phyloP scores from a whole-genome alignment of 2,113 vertebrate species.

The Sakesphorus luctuosus region DNA sequence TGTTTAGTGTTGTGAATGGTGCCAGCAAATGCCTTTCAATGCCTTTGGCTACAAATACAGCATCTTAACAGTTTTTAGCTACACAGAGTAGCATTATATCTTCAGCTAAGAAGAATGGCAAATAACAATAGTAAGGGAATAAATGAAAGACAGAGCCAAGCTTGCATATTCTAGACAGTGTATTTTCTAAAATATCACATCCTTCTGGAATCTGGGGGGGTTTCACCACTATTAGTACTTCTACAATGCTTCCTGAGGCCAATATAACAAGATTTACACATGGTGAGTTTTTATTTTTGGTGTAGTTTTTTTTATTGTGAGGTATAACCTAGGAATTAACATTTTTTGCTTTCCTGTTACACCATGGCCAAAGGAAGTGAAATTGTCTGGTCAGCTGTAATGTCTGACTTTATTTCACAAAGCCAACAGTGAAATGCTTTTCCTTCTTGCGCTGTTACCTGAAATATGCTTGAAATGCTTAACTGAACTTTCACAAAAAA shows the following conservation, averaged over 20 bases:
- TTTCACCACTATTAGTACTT: not conserved
- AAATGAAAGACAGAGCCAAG: not conserved
- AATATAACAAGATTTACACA: not conserved
- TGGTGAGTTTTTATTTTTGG: not conserved
- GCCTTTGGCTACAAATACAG: not conserved
- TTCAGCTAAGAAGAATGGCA: not conserved
- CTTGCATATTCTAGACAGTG: not conserved
- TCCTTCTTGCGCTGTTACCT: not conserved
- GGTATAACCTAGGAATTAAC: not conserved
- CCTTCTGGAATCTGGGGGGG: not conserved
- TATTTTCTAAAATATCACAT: not conserved
- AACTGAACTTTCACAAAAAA: not conserved
- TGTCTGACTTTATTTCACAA: not conserved
- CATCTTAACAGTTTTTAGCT: not conserved
- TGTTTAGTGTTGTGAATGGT: not conserved
- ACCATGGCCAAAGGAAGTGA: not conserved
- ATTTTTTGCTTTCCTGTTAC: not conserved
- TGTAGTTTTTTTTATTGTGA: not conserved
- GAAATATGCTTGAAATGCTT: not conserved
- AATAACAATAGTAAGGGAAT: constrained; percentile 10
- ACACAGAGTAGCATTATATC: not conserved
- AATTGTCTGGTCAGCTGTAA: not conserved
- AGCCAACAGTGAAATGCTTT: not conserved
- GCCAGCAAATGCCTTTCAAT: constrained; percentile 14
- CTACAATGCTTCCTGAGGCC: not conserved